Base-by-base conservation (phyloP, 2,888 invertebrate genomes). In the Apamea epomidion region DNA sequence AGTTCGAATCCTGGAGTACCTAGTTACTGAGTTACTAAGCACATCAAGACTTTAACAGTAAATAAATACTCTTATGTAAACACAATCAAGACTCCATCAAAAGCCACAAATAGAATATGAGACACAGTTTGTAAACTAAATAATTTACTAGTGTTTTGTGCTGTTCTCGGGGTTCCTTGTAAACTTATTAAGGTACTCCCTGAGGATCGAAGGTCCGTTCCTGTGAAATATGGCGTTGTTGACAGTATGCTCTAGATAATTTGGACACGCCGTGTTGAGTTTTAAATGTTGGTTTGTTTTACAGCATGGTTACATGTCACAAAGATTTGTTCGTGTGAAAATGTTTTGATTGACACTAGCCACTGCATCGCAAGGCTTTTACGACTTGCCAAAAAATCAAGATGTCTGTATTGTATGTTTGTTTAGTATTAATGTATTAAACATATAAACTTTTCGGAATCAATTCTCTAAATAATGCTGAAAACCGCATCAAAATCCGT, bases 81-180 rank as follows among this genome's bases (percentile, higher is more conserved):
- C 83, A 76, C 71, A 81, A 85, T 88, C 88, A 83, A 73, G 71
- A 80, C 78, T 82, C 80, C 77, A 87, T 87, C 87, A 85, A 84
- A 81, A 76, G 74, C 65, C 76, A 74, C 83, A 87, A 88, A 89
- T 90, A 88, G 86, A 87, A 86, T 84, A 86, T 81, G 84, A 80
- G 76, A 82, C 58, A 82, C 82, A 88, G 89, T 89, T 89, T 75
- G 80, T 84, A 48, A 88, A 88, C 91, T 89, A 88, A 90, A 91
- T 91, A 90, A 91, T 91, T 91, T 90, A 88, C 83, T 87, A 82
- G 68, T 89, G 90, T 91, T 87, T 87, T 88, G 87, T 88, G 77
- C 12, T 60, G n/a, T 72, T 72, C 80, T 82, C 42, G 76, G 74
- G 78, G 78, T 86, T 82, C 72, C 72, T 75, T 82, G 85, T 82